These are phyloP conservation scores for Hypolimnas misippus DNA, from an alignment of 2,888 invertebrate genomes.

Conservation along the genomic window DNA sequence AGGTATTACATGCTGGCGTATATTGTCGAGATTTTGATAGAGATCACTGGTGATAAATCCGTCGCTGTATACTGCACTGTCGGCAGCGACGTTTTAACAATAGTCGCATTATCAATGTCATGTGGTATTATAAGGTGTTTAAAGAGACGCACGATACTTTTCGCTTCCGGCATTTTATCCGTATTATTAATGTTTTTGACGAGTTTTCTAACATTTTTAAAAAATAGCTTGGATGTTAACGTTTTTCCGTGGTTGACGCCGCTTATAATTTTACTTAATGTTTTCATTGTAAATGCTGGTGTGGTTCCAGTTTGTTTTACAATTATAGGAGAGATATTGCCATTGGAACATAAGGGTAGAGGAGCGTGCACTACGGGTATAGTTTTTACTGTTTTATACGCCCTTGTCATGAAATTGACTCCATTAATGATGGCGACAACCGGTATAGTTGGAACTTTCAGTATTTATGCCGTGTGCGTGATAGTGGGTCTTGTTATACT, in stretches of 20 bases:
- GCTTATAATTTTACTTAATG: constrained; percentile 32
- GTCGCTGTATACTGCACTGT: constrained; percentile 52
- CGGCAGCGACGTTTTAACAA: constrained; percentile 49
- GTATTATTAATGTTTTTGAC: constrained; percentile 49
- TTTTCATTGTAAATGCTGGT: constrained; percentile 27
- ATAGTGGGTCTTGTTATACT: constrained; percentile 47
- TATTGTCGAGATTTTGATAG: constrained; percentile 52
- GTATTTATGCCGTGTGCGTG: constrained; percentile 48
- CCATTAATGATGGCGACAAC: constrained; percentile 51
- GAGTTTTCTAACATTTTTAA: constrained; percentile 47
- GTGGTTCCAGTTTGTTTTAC: constrained; percentile 33
- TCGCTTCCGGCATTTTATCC: constrained; percentile 46
- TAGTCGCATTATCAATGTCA: constrained; percentile 48
- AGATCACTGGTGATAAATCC: constrained; percentile 48
- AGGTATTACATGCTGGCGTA: constrained; percentile 54
- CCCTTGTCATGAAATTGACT: constrained; percentile 51
- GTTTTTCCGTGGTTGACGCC: constrained; percentile 49
- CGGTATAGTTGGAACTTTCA: constrained; percentile 51
- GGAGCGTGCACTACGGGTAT: constrained; percentile 51
- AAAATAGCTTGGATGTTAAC: constrained; percentile 36
- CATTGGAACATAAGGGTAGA: constrained; percentile 54
- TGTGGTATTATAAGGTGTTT: constrained; percentile 46
- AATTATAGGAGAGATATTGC: constrained; percentile 52
- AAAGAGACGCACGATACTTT: constrained; percentile 52
- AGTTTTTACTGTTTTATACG: constrained; percentile 50